A percentile compares a stretch with the other conserved stretches of the same genome.
These are phyloP conservation scores for Colletes latitarsis DNA, from an alignment of 1,140 invertebrate genomes.

Conservation along the genomic window DNA sequence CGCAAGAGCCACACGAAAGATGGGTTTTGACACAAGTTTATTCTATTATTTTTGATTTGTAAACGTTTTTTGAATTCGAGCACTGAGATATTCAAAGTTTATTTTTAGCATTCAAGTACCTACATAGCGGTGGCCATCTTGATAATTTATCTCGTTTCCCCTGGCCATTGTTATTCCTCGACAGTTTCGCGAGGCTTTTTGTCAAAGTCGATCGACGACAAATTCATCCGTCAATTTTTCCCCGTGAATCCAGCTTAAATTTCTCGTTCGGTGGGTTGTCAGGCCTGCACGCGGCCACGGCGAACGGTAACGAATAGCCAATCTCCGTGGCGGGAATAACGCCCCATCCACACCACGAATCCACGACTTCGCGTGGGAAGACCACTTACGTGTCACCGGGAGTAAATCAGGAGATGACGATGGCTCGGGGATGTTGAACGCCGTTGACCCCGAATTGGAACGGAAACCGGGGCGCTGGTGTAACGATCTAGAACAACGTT, in stretches of 20 bases:
- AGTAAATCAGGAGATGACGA: conserved; percentile 24
- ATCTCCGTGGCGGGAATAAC: conserved; percentile 41
- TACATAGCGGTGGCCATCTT: no score
- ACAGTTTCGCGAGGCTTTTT: no score
- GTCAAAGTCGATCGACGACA: no score
- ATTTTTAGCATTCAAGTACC: no score
- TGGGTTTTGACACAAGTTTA: no score
- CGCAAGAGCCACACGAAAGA: no score
- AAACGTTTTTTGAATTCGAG: no score
- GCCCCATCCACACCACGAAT: conserved; percentile 8
- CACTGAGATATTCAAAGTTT: no score
- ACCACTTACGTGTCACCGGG: conserved; percentile 17
- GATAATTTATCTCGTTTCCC: no score
- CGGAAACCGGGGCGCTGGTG: conserved; percentile 7
- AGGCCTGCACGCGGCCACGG: no score
- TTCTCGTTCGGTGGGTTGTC: conserved; percentile 17
- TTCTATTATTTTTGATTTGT: no score
- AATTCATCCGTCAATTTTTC: neutral
- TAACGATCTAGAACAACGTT: conserved; percentile 21
- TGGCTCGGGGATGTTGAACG: neutral
- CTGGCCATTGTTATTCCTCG: no score
- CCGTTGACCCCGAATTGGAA: conserved; percentile 19
- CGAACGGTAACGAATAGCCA: conserved; percentile 41
- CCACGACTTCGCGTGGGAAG: neutral
- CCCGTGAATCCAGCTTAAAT: conserved; percentile 6